Evolutionary conservation across 2,888 invertebrate genomes (phyloP).

Genomic region (Scaptodrosophila latifasciaeformis): DNA sequence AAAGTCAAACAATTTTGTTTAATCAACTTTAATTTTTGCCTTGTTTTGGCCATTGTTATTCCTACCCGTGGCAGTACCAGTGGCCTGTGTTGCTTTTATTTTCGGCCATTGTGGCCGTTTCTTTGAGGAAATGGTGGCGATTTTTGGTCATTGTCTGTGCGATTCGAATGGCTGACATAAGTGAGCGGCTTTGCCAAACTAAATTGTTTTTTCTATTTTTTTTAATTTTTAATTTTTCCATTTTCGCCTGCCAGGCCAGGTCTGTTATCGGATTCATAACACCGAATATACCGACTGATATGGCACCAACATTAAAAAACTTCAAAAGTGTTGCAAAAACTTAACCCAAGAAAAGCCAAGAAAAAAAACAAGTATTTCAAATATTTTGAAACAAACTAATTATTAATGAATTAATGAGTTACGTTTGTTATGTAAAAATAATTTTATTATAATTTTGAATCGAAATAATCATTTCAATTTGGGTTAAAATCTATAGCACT

Average conservation of each 20-base stretch:
- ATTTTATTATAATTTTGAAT: no score
- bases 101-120: conserved; percentile 21
- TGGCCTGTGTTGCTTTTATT: conserved; percentile 4
- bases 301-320: not conserved
- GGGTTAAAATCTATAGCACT: no score
- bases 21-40: conserved; percentile 47
- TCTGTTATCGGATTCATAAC: conserved; percentile 16
- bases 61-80: not conserved
- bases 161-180: not conserved
- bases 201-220: not conserved
- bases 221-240: no score
- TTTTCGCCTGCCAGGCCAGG: no score
- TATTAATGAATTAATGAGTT: no score
- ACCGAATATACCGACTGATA: not conserved
- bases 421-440: no score
- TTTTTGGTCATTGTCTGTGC: not conserved
- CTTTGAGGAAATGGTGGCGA: conserved; percentile 3
- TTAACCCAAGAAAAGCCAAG: no score
- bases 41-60: conserved; percentile 4
- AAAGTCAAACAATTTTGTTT: conserved; percentile 62
- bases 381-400: no score
- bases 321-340: no score
- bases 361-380: no score
- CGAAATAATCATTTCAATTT: no score
- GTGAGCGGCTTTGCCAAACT: not conserved